Evolutionary conservation across 2,797 vertebrate species (phyloP), one percentile per base, ranked within the genome.

Genomic region (Pelochelys cantorii): DNA sequence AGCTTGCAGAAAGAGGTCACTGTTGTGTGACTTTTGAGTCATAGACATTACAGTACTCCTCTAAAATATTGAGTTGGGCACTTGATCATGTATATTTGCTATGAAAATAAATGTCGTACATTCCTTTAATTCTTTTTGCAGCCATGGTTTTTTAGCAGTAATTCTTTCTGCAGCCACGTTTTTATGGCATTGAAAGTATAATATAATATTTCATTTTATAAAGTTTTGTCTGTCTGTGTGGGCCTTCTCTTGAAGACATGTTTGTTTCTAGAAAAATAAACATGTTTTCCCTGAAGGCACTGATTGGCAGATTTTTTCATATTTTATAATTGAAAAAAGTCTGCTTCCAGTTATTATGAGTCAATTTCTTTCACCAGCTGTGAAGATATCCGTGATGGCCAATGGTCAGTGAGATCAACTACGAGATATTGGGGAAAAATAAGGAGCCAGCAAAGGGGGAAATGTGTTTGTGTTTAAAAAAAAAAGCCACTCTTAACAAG

Each of bases 71-170:
- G 90, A 92, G 81, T 57, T 4, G 54, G 48, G 85, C 77, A 79
- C 65, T 60, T 81, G n/a, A 82, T 77, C 5, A 2, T 94, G 62
- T 96, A 3, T 60, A 3, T 97, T 96, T 96, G 86, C 95, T 87
- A 60, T 95, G 75, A 95, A 97, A 97, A 97, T 90, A 97, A 97
- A 96, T 91, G 89, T 96, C 79, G 65, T 57, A 55, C 5, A 6
- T 96, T 96, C 85, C 93, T 94, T 97, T 74, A 6, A 75, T 95
- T 97, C 86, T 93, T 95, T 96, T 95, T 94, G 95, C 85, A 93
- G 85, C 59, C 93, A 62, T 78, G 90, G 31, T 95, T 85, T 93
- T 93, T 84, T 5, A 53, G 22, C 60, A 90, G 68, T 37, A 23
- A 75, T 95, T 97, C 86, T 93, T 95, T 96, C 95, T 94, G 95